Percentiles rank a stretch among this genome's conserved stretches.
These are phyloP conservation scores for Scaptomyza montana DNA, from an alignment of 1,140 invertebrate species.

Conservation along the genomic window DNA sequence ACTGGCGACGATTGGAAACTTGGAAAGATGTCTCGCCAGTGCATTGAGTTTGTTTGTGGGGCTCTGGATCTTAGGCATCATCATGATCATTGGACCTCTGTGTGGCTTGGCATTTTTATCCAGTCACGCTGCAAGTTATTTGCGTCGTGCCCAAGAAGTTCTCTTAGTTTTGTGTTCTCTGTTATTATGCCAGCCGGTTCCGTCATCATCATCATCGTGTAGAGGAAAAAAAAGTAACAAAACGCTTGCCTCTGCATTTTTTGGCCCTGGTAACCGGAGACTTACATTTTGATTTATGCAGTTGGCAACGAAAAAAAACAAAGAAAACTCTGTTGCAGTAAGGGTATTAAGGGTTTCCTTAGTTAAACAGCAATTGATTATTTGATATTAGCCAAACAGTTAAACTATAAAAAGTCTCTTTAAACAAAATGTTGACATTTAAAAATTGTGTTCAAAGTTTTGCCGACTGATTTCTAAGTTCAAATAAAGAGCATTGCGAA, in stretches of 20 bases:
- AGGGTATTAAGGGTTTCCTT: neutral
- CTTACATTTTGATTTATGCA: slow-evolving; percentile 72
- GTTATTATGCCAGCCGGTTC: slow-evolving; percentile 80
- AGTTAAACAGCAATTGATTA: neutral
- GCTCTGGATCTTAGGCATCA: slow-evolving; percentile 13
- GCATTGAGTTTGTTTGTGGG: slow-evolving; percentile 25
- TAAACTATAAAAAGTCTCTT: too few species aligned
- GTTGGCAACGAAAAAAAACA: slow-evolving; percentile 42
- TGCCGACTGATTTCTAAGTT: too few species aligned
- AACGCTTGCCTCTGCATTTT: slow-evolving; percentile 55
- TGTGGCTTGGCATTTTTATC: slow-evolving; percentile 65
- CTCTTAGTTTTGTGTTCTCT: slow-evolving; percentile 30
- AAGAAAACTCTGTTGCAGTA: slow-evolving; percentile 37
- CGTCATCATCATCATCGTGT: slow-evolving; percentile 47
- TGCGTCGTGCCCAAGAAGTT: slow-evolving; percentile 73
- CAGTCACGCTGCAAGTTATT: slow-evolving; percentile 81
- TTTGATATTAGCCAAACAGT: too few species aligned
- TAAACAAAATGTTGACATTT: too few species aligned
- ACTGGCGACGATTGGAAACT: slow-evolving; percentile 61
- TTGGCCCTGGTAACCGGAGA: slow-evolving; percentile 58
- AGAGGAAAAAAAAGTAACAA: slow-evolving; percentile 26
- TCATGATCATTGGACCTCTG: slow-evolving; percentile 19
- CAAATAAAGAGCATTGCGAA: neutral
- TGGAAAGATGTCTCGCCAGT: slow-evolving; percentile 61
- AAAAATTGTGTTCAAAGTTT: too few species aligned